Evolutionary conservation across 1,140 invertebrate species (phyloP).

Genomic region (Heliconius eleuchia): DNA sequence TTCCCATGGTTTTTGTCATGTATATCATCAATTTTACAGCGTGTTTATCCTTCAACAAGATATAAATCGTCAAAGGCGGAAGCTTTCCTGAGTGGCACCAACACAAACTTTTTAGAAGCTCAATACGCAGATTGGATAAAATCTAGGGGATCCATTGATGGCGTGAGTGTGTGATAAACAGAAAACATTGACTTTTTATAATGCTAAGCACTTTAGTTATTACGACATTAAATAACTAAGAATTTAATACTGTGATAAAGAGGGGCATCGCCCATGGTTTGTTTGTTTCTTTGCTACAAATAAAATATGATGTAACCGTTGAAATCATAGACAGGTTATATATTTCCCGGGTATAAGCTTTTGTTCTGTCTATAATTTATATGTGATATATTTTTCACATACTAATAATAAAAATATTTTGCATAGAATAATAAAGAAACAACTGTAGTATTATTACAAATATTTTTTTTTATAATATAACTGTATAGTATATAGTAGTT

Average conservation of each 20-base stretch:
- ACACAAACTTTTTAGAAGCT: slow-evolving; percentile 69
- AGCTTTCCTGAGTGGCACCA: slow-evolving; percentile 64
- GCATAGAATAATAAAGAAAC: no score
- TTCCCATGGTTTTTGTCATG: not conserved
- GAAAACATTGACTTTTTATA: slow-evolving; percentile 5
- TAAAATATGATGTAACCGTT: not conserved
- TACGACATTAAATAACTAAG: not conserved
- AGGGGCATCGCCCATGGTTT: not conserved
- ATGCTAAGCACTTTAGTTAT: not conserved
- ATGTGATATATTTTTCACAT: no score
- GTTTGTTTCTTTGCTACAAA: not conserved
- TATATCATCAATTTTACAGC: not conserved
- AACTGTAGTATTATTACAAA: no score
- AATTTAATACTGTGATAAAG: not conserved
- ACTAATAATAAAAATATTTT: no score
- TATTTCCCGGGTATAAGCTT: not conserved
- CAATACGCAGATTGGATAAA: slow-evolving; percentile 71
- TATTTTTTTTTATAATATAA: no score
- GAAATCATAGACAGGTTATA: not conserved
- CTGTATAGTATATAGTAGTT: no score
- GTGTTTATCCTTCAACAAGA: not conserved
- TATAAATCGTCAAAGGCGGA: slow-evolving; percentile 55
- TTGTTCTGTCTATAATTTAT: not conserved
- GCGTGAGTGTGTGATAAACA: slow-evolving; percentile 46
- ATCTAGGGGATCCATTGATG: slow-evolving; percentile 55